A percentile compares a stretch with the other conserved stretches of the same genome.
Conservation (phyloP, 1,140 invertebrate genomes). For the Drosophila orena region DNA sequence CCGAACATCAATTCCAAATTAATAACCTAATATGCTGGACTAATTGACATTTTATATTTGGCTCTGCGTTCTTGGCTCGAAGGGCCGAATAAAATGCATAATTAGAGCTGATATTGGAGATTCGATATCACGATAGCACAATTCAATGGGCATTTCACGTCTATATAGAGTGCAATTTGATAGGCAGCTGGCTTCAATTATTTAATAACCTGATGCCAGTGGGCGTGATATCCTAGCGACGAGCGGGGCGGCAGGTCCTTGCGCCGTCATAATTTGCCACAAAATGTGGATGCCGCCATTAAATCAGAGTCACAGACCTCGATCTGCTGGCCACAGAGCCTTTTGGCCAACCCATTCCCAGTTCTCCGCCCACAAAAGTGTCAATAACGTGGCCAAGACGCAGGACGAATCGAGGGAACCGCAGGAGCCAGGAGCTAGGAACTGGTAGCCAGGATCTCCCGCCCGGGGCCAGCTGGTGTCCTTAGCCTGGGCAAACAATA, state of each 20-base stretch:
- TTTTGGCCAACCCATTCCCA: neutral
- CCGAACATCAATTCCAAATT: too few relatives aligned
- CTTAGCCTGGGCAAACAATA: slow-evolving; percentile 74
- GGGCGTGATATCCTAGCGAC: slow-evolving; percentile 19
- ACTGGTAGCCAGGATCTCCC: neutral
- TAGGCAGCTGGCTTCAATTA: slow-evolving; percentile 46
- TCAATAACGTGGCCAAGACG: slow-evolving; percentile 42
- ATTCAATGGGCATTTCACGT: neutral
- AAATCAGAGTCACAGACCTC: slow-evolving; percentile 42
- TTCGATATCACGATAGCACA: neutral
- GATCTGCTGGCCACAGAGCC: slow-evolving; percentile 17
- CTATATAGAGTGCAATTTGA: neutral
- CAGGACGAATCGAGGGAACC: neutral
- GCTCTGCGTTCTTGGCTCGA: neutral
- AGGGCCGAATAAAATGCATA: neutral
- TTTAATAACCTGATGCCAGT: slow-evolving; percentile 62
- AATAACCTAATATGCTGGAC: neutral
- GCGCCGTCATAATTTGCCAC: slow-evolving; percentile 59
- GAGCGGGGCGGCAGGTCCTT: neutral
- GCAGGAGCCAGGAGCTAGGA: too few relatives aligned
- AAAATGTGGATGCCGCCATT: slow-evolving; percentile 75
- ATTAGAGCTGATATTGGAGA: neutral
- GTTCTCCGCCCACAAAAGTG: slow-evolving; percentile 22
- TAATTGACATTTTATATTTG: neutral
- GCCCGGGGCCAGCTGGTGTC: slow-evolving; percentile 61